Evolutionary conservation across 1,140 invertebrate species (phyloP), one percentile per base, ranked within the genome.

Genomic region (Drosophila kanapiae): DNA sequence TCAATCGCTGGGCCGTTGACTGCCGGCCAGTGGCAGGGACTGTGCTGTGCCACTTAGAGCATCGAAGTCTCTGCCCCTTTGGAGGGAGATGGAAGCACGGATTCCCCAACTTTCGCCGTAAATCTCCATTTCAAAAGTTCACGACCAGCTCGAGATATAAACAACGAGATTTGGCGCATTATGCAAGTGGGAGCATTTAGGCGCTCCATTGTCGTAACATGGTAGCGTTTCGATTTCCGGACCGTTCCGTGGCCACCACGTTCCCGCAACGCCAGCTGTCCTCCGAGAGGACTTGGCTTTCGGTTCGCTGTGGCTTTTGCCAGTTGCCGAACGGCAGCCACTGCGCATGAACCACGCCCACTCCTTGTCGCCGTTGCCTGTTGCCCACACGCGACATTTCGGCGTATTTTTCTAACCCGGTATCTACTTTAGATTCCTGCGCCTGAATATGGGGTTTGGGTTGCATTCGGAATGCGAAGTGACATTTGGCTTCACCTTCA

Each of bases 131-230:
- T 63, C 14, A 64, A 71, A 68, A 72, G 62, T 81, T 74, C 58
- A 42, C 67, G 63, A 71, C 48, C 43, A 69, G 48, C 71, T 62
- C 40, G 43, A 58, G 43, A 27, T 70, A 78, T 72, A 72, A 72
- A 72, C 43, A 67, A 63, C 37, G 27, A 67, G 78, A 67, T 79
- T 64, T 53, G 37, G 67, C 43, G 54, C 68, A 74, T 88, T 90
- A 81, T 78, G 65, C 84, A 81, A 83, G 85, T 80, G 72, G 65
- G 61, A 86, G 82, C 62, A 51, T 82, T 86, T 60, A 51, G 42
- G 43, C 61, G 33, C n/a, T 57, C 33, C 54, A 47, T 69, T 42
- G 38, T 70, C 33, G 38, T 58, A 49, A 14, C 47, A 37, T 48
- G 78, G 61, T 60, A 49, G 35, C 48, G 82, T 77, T 82, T 29